Percentiles rank a stretch among this genome's conserved stretches.
Conservation (phyloP, 2,113 vertebrate genomes). For the Bos javanicus region DNA sequence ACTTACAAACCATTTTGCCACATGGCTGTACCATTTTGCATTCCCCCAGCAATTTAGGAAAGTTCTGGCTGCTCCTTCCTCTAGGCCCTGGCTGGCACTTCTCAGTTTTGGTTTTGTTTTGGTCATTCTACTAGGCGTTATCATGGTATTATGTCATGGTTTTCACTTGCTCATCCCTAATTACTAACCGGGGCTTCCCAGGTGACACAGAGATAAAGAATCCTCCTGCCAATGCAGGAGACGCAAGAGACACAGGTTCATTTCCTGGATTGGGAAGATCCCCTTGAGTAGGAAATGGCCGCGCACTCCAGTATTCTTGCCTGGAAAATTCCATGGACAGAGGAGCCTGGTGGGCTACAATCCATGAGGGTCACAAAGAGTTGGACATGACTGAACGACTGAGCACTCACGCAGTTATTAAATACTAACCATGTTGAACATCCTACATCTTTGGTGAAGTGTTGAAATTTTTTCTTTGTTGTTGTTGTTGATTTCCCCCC, state of each 20-base stretch:
- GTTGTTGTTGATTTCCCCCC: neutral
- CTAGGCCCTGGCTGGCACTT: accelerated
- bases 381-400: neutral
- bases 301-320: neutral
- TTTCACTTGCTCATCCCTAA: neutral
- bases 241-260: neutral
- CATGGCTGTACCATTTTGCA: accelerated
- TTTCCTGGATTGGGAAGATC: neutral
- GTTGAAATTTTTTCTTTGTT: neutral
- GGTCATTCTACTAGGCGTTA: accelerated
- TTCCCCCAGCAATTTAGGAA: neutral
- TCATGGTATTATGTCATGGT: accelerated
- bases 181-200: neutral
- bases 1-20: no score
- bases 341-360: neutral
- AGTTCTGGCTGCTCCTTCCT: accelerated
- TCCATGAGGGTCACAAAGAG: neutral
- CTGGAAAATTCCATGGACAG: neutral
- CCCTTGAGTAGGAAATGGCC: neutral
- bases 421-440: neutral
- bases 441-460: neutral
- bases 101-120: accelerated
- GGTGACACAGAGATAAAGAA: neutral
- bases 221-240: neutral
- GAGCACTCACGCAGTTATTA: neutral